Evolutionary conservation across 2,113 vertebrate species (phyloP), one percentile per base, ranked within the genome.

Genomic region (Alligator mississippiensis): DNA sequence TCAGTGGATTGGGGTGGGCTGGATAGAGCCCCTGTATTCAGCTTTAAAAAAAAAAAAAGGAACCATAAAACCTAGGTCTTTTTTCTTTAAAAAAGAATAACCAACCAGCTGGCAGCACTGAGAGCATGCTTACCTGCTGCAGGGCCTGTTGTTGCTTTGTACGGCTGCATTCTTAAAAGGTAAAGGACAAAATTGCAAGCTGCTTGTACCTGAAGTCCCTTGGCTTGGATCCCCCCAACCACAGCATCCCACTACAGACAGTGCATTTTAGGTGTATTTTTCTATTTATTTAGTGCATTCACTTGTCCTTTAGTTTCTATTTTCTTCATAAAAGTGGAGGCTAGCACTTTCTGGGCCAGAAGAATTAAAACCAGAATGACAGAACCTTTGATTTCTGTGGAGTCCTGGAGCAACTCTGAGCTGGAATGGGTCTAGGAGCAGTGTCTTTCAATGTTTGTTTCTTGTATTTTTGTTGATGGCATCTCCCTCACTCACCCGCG

Each of bases 361-460:
- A 95, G 93, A 95, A 87, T 93, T 79, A 77, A 96, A 89, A 83
- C 1, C 1, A 60, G 87, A 93, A 76, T 84, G 60, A 77, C 89
- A 92, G 88, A 57, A 22, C 84, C 82, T 85, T 87, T 62, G 62
- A 62, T 81, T 18, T 78, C 1, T 57, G 2, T 11, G 4, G 91
- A 84, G 93, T 92, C 94, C 1, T 27, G 96, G 97, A 98, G 96
- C 94, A 64, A 66, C 89, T 92, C 90, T 74, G 98, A 98, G 98
- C 98, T 98, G 98, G 98, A 98, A 98, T 98, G 97, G 97, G 98
- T 97, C 90, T 93, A 97, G 98, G 98, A 98, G 97, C 97, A 97
- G 97, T 79, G 97, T 93, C 95, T 97, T 47, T 96, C 96, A 74
- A 9, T 98, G 96, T 97, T 83, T 92, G 97, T 98, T 96, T 97